Evolutionary conservation across 1,140 invertebrate species (phyloP), one percentile per base, ranked within the genome.

Genomic region (Drosophila tani): DNA sequence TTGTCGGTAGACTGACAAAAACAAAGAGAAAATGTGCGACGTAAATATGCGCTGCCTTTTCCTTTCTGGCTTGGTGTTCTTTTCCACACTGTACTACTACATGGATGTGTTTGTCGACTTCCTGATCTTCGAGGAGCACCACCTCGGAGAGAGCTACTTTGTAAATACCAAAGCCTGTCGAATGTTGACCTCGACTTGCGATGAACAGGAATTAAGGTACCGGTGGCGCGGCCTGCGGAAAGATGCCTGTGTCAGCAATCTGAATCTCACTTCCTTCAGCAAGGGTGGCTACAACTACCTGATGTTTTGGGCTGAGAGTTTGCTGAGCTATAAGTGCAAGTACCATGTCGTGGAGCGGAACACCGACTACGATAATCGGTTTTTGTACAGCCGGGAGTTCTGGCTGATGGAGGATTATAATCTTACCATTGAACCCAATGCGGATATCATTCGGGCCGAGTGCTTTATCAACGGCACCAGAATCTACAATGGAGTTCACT

Each of bases 401-500:
- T 3, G 14, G 3, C 8, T 77, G 8, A 12, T 27, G 5, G 5
- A 5, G 3, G 35, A 62, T 9, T 51, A 11, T 1, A 70, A 57
- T 7, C 17, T 62, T 6, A 50, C 19, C 8, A 40, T 77, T 5
- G 19, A 78, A 11, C 46, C 73, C 5, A 17, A 24, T 19, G 43
- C 38, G 21, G 38, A 77, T 50, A 68, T 77, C 29, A 58, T 79
- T n/a, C 58, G 32, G 3, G 40, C 41, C 2, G 38, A 40, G 45
- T 78, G 76, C n/a, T 21, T 8, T 7, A 1, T 21, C 5, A 79
- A 64, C 21, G 19, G 15, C 0, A 27, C 24, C 3, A 35, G 0
- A 0, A 15, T 53, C 11, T 69, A 78, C 5, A 51, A 79, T 17
- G 57, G 46, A 35, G 51, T 78, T 29, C 76, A 78, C 41, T 79